These are phyloP conservation scores for Caradrina kadenii DNA, from an alignment of 2,888 invertebrate genomes.

Conservation along the genomic window DNA sequence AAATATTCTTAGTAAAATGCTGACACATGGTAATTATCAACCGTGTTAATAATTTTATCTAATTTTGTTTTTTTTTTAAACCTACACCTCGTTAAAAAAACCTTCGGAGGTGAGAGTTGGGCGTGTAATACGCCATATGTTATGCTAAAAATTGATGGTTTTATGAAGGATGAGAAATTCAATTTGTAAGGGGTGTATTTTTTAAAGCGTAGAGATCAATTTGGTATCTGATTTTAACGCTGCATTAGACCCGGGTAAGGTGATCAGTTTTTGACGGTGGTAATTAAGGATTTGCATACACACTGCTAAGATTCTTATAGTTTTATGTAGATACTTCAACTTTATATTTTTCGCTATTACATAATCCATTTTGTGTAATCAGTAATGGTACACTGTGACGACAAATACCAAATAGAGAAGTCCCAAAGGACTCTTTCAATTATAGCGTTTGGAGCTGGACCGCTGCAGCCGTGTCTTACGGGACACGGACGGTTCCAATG, in stretches of 20 bases:
- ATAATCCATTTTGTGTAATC: too few species aligned
- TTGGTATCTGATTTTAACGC: conserved; percentile 34
- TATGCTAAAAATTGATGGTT: conserved; percentile 44
- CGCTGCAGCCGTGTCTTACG: too few species aligned
- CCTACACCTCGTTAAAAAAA: conserved; percentile 52
- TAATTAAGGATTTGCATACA: too few species aligned
- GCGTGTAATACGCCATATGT: conserved; percentile 58
- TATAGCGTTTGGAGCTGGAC: too few species aligned
- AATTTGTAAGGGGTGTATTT: conserved; percentile 40
- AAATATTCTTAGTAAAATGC: conserved; percentile 55
- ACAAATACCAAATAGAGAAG: too few species aligned
- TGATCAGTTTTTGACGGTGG: conserved; percentile 1
- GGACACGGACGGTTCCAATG: too few species aligned
- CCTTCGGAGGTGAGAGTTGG: conserved; percentile 2
- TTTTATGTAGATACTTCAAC: too few species aligned
- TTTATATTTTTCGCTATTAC: too few species aligned
- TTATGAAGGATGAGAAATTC: conserved; percentile 47
- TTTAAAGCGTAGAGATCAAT: conserved; percentile 18
- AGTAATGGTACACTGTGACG: too few species aligned
- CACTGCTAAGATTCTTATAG: too few species aligned
- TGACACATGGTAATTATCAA: conserved; percentile 60
- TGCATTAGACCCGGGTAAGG: conserved; percentile 3
- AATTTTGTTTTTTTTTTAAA: conserved; percentile 51
- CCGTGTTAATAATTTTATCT: conserved; percentile 54
- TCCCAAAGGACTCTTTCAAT: too few species aligned